Evolutionary conservation across 2,113 vertebrate species (phyloP).

Genomic region (Pluvianellus socialis): DNA sequence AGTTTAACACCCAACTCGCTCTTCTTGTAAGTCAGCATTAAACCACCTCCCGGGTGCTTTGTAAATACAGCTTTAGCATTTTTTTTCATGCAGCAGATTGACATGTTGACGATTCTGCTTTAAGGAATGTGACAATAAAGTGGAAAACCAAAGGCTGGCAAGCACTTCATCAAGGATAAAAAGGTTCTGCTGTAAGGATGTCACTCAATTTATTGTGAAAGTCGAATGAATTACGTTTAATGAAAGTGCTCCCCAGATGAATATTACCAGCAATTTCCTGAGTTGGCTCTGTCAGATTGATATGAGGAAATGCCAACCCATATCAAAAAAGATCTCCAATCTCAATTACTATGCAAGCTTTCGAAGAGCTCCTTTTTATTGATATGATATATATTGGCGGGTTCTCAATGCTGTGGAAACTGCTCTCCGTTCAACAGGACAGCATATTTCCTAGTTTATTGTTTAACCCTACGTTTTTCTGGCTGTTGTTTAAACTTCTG

Average conservation of each 20-base stretch:
- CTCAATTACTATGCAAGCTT: slow-evolving; percentile 76
- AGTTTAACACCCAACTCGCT: slow-evolving; percentile 56
- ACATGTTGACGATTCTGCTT: slow-evolving; percentile 80
- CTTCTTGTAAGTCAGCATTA: slow-evolving; percentile 70
- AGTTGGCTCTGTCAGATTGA: slow-evolving; percentile 80
- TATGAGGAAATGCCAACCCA: slow-evolving; percentile 79
- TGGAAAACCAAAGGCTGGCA: slow-evolving; percentile 77
- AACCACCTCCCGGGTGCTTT: slow-evolving; percentile 71
- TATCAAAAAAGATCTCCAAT: slow-evolving; percentile 74
- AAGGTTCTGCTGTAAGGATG: slow-evolving; percentile 82
- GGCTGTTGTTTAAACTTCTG: slow-evolving; percentile 43
- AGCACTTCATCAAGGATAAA: slow-evolving; percentile 86
- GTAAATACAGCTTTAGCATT: slow-evolving; percentile 74
- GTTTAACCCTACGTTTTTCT: slow-evolving; percentile 35
- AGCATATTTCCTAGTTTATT: slow-evolving; percentile 29
- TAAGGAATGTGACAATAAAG: slow-evolving; percentile 83
- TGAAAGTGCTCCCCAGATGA: slow-evolving; percentile 87
- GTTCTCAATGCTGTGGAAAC: slow-evolving; percentile 32
- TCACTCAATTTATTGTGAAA: slow-evolving; percentile 89
- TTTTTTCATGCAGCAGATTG: slow-evolving; percentile 74
- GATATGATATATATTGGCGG: slow-evolving; percentile 57
- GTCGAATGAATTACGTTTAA: slow-evolving; percentile 88
- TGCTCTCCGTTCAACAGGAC: slow-evolving; percentile 33
- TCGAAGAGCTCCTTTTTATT: slow-evolving; percentile 62
- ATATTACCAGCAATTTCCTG: slow-evolving; percentile 86